Base-by-base conservation (phyloP, 2,797 vertebrate genomes). In the Mus spretus region DNA sequence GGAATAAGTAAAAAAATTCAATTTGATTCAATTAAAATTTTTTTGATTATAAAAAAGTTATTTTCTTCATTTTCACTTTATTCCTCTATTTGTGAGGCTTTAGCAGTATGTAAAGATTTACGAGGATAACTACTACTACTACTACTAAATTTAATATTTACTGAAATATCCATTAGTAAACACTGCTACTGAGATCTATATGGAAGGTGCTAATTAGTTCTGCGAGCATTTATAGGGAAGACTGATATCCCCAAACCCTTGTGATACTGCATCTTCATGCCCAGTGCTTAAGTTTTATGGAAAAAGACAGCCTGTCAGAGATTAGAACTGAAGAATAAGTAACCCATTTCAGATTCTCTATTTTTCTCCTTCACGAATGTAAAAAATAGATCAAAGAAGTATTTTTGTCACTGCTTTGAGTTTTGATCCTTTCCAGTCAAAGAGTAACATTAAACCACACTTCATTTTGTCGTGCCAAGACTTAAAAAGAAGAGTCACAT, bases 361-460 rank as follows among this genome's bases (percentile, higher is more conserved):
- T 96, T 89, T 97, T 96, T 59, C 4, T 44, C 67, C 47, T 96
- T 97, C 47, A 91, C 91, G 98, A 97, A 97, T 91, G 97, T 96
- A 96, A 98, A 98, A 97, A 94, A 63, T 97, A 93, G 59, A 98
- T 98, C 0, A 92, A 98, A 97, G 94, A 92, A 70, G 3, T 12
- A 0, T 61, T 96, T 97, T 96, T 95, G 57, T 98, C 3, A 0
- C 57, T 81, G 10, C 94, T 98, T 94, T 96, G 89, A 44, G 72
- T 98, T 98, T 98, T 98, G 96, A 98, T 98, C 82, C 47, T 98
- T 97, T 81, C 84, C 44, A 92, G 74, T 94, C 72, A 96, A 98
- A 97, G 93, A 79, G 28, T 87, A 84, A 96, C 95, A 93, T 53
- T 97, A 97, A 97, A 98, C 80, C 92, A 77, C 53, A 85, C 95